A percentile compares a stretch with the other conserved stretches of the same genome.
These are phyloP conservation scores for Pao palembangensis DNA, from an alignment of 2,113 vertebrate species.

Conservation along the genomic window DNA sequence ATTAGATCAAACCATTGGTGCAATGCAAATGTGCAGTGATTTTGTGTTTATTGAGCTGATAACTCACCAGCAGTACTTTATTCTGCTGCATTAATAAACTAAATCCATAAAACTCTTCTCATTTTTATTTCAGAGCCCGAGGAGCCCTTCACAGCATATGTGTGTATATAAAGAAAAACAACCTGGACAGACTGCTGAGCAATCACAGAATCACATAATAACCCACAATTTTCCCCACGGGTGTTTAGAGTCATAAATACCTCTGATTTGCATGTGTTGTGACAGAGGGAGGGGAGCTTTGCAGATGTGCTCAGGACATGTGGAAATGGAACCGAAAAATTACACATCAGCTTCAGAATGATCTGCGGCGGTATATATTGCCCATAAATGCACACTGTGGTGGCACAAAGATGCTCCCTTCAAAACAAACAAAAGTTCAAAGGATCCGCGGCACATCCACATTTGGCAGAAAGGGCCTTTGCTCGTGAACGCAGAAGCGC, in stretches of 20 bases:
- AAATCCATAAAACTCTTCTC: slow-evolving; percentile 27
- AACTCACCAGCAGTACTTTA: slow-evolving; percentile 1
- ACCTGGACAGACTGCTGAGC: slow-evolving; percentile 21
- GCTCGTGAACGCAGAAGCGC: too few species aligned
- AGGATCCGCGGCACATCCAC: too few species aligned
- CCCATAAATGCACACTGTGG: too few species aligned
- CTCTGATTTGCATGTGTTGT: slow-evolving; percentile 47
- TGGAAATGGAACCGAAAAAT: slow-evolving; percentile 8
- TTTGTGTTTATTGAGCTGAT: slow-evolving; percentile 1
- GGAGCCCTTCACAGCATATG: slow-evolving; percentile 23
- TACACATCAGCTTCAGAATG: background rate
- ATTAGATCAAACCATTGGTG: background rate
- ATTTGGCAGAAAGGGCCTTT: too few species aligned
- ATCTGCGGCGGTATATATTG: too few species aligned
- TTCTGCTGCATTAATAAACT: slow-evolving; percentile 14
- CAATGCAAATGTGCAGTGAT: slow-evolving; percentile 4
- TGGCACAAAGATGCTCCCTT: too few species aligned
- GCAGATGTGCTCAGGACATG: background rate
- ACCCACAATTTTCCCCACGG: slow-evolving; percentile 33
- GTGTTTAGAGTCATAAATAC: slow-evolving; percentile 52
- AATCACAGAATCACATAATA: slow-evolving; percentile 40
- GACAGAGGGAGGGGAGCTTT: slow-evolving; percentile 23
- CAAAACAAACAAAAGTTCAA: background rate
- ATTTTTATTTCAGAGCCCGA: slow-evolving; percentile 37
- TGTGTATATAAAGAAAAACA: slow-evolving; percentile 31